A percentile compares a stretch with the other conserved stretches of the same genome.
Evolutionary conservation across 2,113 vertebrate species (phyloP).

Genomic region (Gobius niger): DNA sequence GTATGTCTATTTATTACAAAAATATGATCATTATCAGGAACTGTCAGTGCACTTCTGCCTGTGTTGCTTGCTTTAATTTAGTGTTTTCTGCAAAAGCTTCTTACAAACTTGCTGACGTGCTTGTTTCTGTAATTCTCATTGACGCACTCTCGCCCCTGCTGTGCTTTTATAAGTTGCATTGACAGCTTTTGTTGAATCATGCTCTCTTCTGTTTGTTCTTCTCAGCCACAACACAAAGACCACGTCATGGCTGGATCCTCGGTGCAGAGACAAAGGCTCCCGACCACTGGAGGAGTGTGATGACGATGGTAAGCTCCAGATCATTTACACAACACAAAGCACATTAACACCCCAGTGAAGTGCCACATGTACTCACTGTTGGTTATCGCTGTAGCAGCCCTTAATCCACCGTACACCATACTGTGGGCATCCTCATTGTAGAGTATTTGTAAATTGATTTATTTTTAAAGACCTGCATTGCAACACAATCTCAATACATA

Average conservation of each 20-base stretch:
- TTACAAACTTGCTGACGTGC: slow-evolving; percentile 55
- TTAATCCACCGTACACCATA: slow-evolving; percentile 1
- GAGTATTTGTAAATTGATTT: not conserved
- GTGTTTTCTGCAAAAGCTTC: slow-evolving; percentile 39
- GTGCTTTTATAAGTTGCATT: slow-evolving; percentile 40
- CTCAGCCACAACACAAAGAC: slow-evolving; percentile 99
- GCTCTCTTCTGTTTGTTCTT: slow-evolving; percentile 48
- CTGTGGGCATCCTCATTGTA: not conserved
- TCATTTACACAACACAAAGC: slow-evolving; percentile 14
- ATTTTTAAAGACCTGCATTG: not conserved
- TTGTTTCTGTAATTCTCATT: slow-evolving; percentile 47
- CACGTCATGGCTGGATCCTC: slow-evolving; percentile 98
- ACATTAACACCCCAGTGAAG: slow-evolving; percentile 9
- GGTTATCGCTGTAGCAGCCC: not conserved
- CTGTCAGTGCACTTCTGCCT: slow-evolving; percentile 29
- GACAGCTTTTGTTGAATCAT: slow-evolving; percentile 39
- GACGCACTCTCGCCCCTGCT: slow-evolving; percentile 39
- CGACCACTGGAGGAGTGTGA: slow-evolving; percentile 98
- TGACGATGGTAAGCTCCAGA: slow-evolving; percentile 89
- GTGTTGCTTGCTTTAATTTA: slow-evolving; percentile 26
- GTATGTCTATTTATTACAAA: slow-evolving; percentile 64
- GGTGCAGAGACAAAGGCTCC: slow-evolving; percentile 92
- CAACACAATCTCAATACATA: not conserved
- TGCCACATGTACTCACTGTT: slow-evolving; percentile 20
- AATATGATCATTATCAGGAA: slow-evolving; percentile 50